Evolutionary conservation across 1,140 invertebrate genomes (phyloP), one percentile per base, ranked within the genome.

Genomic region (Drosophila arizonae): DNA sequence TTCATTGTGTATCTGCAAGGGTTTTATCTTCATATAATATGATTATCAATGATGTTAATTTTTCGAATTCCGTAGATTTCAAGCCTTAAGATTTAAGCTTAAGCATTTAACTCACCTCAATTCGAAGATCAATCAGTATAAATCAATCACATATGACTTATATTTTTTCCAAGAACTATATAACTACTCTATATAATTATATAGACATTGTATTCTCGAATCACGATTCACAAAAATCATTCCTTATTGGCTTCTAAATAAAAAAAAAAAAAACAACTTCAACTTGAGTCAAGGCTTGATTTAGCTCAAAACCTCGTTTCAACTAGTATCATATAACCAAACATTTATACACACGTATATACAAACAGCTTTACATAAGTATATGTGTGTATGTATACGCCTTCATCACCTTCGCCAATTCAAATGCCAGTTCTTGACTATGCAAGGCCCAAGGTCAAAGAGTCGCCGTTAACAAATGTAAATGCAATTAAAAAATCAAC

Each of bases 401-500:
- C 72, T 36, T 58, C 26, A 17, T 45, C 45, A 17, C 51, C 65
- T 68, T 43, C 61, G 11, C 24, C 46, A 51, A 54, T 66, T 57
- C 10, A 79, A 82, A 73, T 79, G 76, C 65, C 79, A 75, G 45
- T 48, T 69, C 77, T 61, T 70, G 58, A 41, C 68, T 63, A 57
- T 50, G 51, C 17, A 58, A 24, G 41, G 52, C 17, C 60, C 75
- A 86, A 86, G 81, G 81, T 87, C 82, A 72, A 43, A 30, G 26
- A 69, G 71, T 46, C 58, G 60, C 48, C 39, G 46, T 48, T 50
- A 68, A 52, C 58, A 36, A 48, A 69, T 66, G 56, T 66, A 62
- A 87, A 46, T 72, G 69, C 79, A 86, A 86, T 86, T 86, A 86
- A 86, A 73, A 79, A 73, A 79, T 79, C 43, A 54, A 82, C 72